A percentile compares a stretch with the other conserved stretches of the same genome.
phyloP scores from a whole-genome alignment of 2,888 invertebrate genomes.

The Colostygia pectinataria region DNA sequence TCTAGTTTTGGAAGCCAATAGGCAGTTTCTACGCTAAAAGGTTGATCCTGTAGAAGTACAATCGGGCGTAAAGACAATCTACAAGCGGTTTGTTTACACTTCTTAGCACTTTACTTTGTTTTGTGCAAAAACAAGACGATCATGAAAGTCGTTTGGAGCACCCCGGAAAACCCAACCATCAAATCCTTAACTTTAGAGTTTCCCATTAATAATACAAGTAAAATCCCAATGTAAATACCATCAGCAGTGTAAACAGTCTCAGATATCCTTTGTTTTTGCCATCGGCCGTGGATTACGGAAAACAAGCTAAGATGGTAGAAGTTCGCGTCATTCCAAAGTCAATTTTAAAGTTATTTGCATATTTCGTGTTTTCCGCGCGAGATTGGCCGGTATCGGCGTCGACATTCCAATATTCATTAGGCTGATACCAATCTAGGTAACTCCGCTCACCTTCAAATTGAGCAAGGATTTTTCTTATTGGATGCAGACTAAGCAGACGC shows the following conservation, averaged over 20 bases:
- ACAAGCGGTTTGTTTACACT: slow-evolving; percentile 15
- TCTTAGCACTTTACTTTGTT: slow-evolving; percentile 22
- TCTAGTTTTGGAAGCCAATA: slow-evolving; percentile 6
- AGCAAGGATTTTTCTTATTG: slow-evolving; percentile 13
- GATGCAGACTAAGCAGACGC: background rate
- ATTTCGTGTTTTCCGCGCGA: slow-evolving; percentile 58
- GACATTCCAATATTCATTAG: slow-evolving; percentile 51
- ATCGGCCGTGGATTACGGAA: slow-evolving; percentile 30
- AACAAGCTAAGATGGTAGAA: slow-evolving; percentile 36
- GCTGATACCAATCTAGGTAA: slow-evolving; percentile 36
- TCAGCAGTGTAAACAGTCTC: slow-evolving; percentile 27
- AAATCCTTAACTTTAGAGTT: slow-evolving; percentile 18
- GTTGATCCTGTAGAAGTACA: too few relatives aligned
- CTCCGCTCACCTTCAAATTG: slow-evolving; percentile 23
- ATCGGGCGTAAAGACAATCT: slow-evolving; percentile 4
- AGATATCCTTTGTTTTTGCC: slow-evolving; percentile 27
- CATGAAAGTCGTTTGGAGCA: slow-evolving; percentile 17
- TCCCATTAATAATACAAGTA: slow-evolving; percentile 25
- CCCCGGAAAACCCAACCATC: slow-evolving; percentile 11
- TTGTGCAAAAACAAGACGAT: slow-evolving; percentile 20
- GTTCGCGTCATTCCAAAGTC: slow-evolving; percentile 52
- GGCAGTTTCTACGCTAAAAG: background rate
- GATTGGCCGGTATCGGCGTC: slow-evolving; percentile 38
- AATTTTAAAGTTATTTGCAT: slow-evolving; percentile 69
- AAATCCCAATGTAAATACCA: slow-evolving; percentile 27